A percentile compares a stretch with the other conserved stretches of the same genome.
Conservation (phyloP, 2,888 invertebrate species). For the Eristalis arbustorum region DNA sequence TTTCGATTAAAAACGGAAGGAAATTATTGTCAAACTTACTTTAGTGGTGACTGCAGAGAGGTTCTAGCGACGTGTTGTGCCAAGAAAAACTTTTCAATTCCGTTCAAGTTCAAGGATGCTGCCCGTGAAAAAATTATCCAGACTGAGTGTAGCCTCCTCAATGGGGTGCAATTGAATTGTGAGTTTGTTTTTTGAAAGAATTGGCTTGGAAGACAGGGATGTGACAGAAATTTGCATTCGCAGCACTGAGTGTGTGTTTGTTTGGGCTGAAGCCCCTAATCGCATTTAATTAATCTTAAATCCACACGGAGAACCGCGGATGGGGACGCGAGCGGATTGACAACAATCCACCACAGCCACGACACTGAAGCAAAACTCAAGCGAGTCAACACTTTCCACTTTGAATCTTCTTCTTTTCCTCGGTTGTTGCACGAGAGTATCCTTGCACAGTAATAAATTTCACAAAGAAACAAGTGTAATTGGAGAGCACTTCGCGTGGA, state of each 20-base stretch:
- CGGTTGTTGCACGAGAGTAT: background rate
- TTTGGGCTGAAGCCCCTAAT: background rate
- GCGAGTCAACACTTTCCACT: background rate
- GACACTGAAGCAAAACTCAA: constrained; percentile 8
- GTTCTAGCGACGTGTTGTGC: constrained; percentile 8
- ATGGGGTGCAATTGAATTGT: constrained; percentile 15
- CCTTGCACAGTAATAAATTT: constrained; percentile 34
- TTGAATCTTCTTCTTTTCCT: background rate
- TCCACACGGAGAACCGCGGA: constrained; percentile 4
- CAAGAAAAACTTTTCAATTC: constrained; percentile 58
- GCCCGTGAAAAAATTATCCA: constrained; percentile 37
- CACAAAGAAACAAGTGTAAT: constrained; percentile 15
- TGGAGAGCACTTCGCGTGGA: constrained; percentile 2
- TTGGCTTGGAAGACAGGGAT: constrained; percentile 39
- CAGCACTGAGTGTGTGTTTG: constrained; percentile 1
- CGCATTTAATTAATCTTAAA: constrained; percentile 22
- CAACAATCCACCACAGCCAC: background rate
- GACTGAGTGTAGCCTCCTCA: constrained; percentile 39
- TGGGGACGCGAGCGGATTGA: background rate
- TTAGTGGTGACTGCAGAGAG: constrained; percentile 1
- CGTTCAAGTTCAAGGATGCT: constrained; percentile 59
- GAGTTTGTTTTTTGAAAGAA: constrained; percentile 3
- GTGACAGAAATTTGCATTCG: constrained; percentile 21
- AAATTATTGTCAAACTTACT: constrained; percentile 39
- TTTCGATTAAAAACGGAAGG: background rate